Evolutionary conservation across 2,888 invertebrate species (phyloP), one percentile per base, ranked within the genome.

Genomic region (Zaprionus bogoriensis): DNA sequence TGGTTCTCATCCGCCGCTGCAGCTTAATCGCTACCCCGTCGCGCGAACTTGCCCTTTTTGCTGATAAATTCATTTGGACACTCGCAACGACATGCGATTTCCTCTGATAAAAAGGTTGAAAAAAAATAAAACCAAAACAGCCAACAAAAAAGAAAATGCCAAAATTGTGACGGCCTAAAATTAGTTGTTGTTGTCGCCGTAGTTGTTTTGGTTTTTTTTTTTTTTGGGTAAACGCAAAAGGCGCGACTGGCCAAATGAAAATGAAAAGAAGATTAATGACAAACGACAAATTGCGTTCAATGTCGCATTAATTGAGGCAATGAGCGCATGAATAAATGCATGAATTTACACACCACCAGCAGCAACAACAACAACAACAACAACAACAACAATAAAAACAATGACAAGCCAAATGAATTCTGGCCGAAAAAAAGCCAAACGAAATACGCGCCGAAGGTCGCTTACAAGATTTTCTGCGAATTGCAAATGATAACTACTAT

Each of bases 271-370:
- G 87, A 86, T 88, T 88, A 88, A 86, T 88, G 87, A 70, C 82
- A 68, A 74, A 80, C 72, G 85, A 74, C 87, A 87, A 86, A 88
- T 83, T 85, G 87, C 83, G 88, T 72, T 73, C 85, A 88, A 88
- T 87, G 88, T 78, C 87, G 74, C 78, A 85, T 88, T 86, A 88
- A 86, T 86, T 88, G 83, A 85, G 80, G 87, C 80, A 83, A 87
- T 85, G 77, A 79, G 82, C 70, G 66, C 76, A 74, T 70, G 71
- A 79, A 75, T 83, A 77, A 86, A 67, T 74, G 84, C 82, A 81
- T 84, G 67, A 70, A 75, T 80, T 82, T 67, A 67, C 61, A 65
- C 60, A 61, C 25, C 57, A 63, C 44, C 42, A 74, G 19, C 28
- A 57, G 38, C 41, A 60, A 36, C 17, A 23, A 38, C 42, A 53